Evolutionary conservation across 2,888 invertebrate genomes (phyloP).

Genomic region (Pardosa pseudoannulata): DNA sequence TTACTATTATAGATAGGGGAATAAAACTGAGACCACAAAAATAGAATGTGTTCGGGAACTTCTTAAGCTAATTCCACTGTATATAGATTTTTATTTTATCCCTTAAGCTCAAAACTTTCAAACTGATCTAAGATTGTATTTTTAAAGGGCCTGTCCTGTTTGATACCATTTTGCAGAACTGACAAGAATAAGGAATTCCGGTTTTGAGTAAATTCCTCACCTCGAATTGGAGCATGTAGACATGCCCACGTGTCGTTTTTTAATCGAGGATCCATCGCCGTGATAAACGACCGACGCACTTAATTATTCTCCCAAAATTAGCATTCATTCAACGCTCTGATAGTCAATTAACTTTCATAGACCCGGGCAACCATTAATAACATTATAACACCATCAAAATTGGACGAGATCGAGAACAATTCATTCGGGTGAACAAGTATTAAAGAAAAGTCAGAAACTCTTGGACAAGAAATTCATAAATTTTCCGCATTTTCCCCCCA

Average conservation of each 20-base stretch:
- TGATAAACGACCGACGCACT: background rate
- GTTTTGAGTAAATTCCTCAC: background rate
- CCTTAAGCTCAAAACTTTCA: too few species aligned
- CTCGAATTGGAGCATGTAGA: background rate
- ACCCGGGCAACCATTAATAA: background rate
- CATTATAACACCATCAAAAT: background rate
- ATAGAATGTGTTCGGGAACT: too few species aligned
- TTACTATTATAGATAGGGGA: too few species aligned
- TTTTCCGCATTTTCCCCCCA: background rate
- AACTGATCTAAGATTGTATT: too few species aligned
- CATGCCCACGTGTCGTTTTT: background rate
- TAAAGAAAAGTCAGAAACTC: background rate
- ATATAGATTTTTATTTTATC: too few species aligned
- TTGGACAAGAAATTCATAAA: conserved; percentile 12
- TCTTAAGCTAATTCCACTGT: too few species aligned
- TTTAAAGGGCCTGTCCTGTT: too few species aligned
- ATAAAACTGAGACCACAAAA: too few species aligned
- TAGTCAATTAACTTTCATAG: conserved; percentile 13
- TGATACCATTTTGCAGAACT: too few species aligned
- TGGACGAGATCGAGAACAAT: background rate
- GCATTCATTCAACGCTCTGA: background rate
- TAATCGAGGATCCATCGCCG: background rate
- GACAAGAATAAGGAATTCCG: background rate
- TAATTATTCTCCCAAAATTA: background rate
- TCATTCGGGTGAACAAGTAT: background rate